These are phyloP conservation scores for Brachionus koreanus DNA, from an alignment of 1,140 invertebrate genomes.

Conservation along the genomic window DNA sequence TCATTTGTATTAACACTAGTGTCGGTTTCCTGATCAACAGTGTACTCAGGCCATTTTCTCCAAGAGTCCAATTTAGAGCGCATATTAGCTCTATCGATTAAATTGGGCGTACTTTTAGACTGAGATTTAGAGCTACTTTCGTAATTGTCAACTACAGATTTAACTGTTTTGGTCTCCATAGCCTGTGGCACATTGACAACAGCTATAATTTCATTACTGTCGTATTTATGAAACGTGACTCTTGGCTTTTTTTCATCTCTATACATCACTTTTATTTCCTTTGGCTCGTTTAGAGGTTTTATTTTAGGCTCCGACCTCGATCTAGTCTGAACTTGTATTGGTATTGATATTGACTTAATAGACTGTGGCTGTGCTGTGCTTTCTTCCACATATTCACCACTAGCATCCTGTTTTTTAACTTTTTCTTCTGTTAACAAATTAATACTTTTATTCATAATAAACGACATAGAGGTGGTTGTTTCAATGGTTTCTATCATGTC, in stretches of 20 bases:
- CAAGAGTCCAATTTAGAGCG: constrained; percentile 5
- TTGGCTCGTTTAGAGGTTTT: background rate
- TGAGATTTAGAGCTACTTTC: background rate
- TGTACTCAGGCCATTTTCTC: constrained; percentile 39
- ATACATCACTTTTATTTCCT: background rate
- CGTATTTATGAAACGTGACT: constrained; percentile 30
- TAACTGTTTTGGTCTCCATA: constrained; percentile 15
- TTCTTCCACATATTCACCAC: background rate
- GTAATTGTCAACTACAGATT: background rate
- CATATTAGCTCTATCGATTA: background rate
- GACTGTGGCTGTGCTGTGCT: background rate
- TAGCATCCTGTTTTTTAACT: background rate
- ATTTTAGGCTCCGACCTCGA: constrained; percentile 6
- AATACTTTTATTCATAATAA: constrained; percentile 39
- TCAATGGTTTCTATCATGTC: constrained; percentile 29
- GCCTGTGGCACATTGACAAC: constrained; percentile 33
- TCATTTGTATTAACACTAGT: background rate
- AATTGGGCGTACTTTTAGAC: constrained; percentile 32
- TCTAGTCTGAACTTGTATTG: background rate
- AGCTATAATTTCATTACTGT: constrained; percentile 38
- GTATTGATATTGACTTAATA: constrained; percentile 14
- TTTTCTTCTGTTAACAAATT: constrained; percentile 42
- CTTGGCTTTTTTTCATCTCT: background rate
- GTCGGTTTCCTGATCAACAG: constrained; percentile 33
- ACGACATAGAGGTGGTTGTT: constrained; percentile 40